Conservation (phyloP, 2,888 invertebrate genomes). For the Trileptium ribeirensis region DNA sequence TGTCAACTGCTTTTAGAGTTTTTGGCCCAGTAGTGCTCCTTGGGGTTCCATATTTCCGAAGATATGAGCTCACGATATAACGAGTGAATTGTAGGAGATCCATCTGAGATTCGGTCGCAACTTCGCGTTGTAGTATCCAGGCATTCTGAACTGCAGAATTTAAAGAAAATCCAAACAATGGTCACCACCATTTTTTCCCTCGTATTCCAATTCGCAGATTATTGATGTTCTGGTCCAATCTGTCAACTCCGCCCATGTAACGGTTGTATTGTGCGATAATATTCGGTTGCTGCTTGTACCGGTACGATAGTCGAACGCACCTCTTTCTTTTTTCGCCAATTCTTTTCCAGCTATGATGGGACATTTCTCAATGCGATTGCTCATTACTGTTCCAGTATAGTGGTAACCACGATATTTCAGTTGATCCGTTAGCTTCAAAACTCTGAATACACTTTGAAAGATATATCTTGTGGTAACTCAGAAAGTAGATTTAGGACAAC, state of each 20-base stretch:
- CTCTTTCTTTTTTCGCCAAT: neutral
- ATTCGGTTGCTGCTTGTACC: too few relatives aligned
- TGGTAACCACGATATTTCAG: too few relatives aligned
- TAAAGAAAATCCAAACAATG: too few relatives aligned
- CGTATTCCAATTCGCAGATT: too few relatives aligned
- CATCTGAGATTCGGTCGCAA: neutral
- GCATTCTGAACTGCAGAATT: too few relatives aligned
- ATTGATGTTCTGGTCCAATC: neutral
- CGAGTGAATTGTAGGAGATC: neutral
- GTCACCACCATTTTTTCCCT: neutral
- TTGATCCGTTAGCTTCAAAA: too few relatives aligned
- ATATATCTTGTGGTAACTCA: too few relatives aligned
- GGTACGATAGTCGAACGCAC: neutral
- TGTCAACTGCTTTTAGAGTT: neutral
- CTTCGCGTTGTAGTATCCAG: neutral
- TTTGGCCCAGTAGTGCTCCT: neutral
- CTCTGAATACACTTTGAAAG: too few relatives aligned
- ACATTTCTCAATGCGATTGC: neutral
- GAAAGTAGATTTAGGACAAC: too few relatives aligned
- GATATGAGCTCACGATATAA: neutral
- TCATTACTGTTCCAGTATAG: neutral
- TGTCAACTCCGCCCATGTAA: neutral
- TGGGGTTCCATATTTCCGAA: neutral
- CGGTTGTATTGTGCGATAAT: too few relatives aligned
- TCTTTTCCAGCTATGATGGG: neutral